These are phyloP conservation scores for Rhea americana DNA, from an alignment of 2,113 vertebrate genomes.

Conservation along the genomic window DNA sequence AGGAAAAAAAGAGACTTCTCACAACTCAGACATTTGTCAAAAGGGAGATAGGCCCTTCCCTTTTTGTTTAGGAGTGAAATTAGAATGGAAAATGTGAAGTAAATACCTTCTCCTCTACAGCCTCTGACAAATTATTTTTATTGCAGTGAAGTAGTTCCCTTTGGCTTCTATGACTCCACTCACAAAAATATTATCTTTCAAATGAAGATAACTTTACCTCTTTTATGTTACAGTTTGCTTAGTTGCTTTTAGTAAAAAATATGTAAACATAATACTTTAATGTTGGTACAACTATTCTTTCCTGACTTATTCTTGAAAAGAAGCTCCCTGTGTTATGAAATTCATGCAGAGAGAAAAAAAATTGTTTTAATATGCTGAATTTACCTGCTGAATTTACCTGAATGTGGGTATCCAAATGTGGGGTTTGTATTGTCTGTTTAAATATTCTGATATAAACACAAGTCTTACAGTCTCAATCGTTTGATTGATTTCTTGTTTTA, in stretches of 20 bases:
- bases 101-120: neutral
- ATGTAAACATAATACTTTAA: neutral
- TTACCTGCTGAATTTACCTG: neutral
- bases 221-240: neutral
- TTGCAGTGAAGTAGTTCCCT: neutral
- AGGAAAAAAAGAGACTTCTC: neutral
- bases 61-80: neutral
- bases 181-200: neutral
- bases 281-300: neutral
- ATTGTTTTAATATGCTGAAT: neutral
- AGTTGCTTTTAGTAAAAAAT: conserved; percentile 1
- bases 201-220: neutral
- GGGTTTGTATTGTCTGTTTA: conserved; percentile 7
- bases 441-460: conserved; percentile 9
- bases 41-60: neutral
- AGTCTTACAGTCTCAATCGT: neutral
- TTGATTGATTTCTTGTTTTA: conserved; percentile 36
- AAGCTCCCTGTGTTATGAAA: neutral
- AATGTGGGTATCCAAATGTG: neutral
- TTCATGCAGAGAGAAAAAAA: neutral
- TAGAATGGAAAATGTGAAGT: neutral
- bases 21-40: neutral
- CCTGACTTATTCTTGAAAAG: neutral
- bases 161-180: neutral
- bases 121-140: neutral